A percentile compares a stretch with the other conserved stretches of the same genome.
phyloP scores from a whole-genome alignment of 2,113 vertebrate genomes.

The Rhinoptilus africanus region DNA sequence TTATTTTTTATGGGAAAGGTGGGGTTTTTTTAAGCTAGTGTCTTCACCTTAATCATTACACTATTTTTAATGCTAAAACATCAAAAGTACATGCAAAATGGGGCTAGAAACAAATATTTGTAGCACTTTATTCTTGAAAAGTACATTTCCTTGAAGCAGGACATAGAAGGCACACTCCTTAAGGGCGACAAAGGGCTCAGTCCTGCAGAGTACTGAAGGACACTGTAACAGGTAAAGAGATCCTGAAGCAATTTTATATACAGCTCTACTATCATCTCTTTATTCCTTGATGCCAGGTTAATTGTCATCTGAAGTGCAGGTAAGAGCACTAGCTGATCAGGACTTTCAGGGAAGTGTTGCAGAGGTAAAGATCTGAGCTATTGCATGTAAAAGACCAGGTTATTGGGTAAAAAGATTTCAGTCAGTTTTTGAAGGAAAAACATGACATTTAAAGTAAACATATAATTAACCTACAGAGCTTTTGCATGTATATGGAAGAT shows the following conservation, averaged over 20 bases:
- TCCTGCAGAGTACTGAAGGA: neutral
- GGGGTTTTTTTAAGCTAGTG: rapidly evolving
- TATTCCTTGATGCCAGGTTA: neutral
- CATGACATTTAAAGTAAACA: neutral
- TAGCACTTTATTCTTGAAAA: neutral
- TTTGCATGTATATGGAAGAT: neutral
- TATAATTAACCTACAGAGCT: neutral
- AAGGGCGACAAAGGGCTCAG: neutral
- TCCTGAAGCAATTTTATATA: neutral
- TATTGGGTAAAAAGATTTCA: neutral
- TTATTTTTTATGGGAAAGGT: neutral
- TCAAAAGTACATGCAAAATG: neutral
- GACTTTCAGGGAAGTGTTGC: neutral
- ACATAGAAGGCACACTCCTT: neutral
- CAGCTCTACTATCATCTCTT: neutral
- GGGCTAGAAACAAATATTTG: neutral
- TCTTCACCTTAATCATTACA: neutral
- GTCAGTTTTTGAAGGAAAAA: neutral
- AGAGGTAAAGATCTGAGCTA: neutral
- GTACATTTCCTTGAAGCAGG: neutral
- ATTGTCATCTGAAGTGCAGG: neutral
- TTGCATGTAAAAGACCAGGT: neutral
- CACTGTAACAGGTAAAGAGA: neutral
- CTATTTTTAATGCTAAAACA: neutral
- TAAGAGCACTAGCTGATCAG: neutral